Evolutionary conservation across 2,888 invertebrate genomes (phyloP), one percentile per base, ranked within the genome.

Genomic region (Ceratothoa steindachneri): DNA sequence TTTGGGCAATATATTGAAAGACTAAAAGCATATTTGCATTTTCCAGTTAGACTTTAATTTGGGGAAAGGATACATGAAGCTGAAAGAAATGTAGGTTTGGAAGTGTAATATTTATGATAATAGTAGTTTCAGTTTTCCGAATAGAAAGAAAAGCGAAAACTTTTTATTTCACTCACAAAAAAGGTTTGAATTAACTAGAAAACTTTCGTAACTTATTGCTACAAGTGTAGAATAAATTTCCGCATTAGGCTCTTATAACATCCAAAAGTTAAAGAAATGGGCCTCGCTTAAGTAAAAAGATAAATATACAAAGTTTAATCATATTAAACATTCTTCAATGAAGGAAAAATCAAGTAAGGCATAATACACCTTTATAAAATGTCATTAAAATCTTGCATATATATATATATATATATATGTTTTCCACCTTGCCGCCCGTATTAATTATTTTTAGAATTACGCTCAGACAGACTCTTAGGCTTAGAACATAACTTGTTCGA

Each of bases 91-190:
- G 60, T n/a, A 22, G 24, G 60, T 60, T 60, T 60, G 19, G 24
- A 60, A 60, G 60, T 60, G 60, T 60, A 24, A 60, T 24, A 60
- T 60, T 60, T 60, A 60, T 24, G 60, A 24, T 24, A 24, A 60
- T 60, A 60, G 60, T 60, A 51, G 19, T 60, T 60, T 60, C 24
- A 60, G 19, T 60, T 60, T 60, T 60, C 60, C n/a, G 24, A 24
- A 60, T 22, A 24, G 22, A 60, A 60, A 60, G 60, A 60, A 60
- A 60, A 60, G 12, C 22, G 22, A n/a, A 24, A 15, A 24, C 24
- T 60, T 60, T 60, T 60, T 41, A 9, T 41, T 41, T 15, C 5
- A 15, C 15, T 41, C 5, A 41, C 5, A 41, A 41, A 41, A 41
- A 41, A 41, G 15, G 41, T 41, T 15, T 41, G 41, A 41, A 41